A percentile compares a stretch with the other conserved stretches of the same genome.
These are phyloP conservation scores for Yponomeuta cagnagella DNA, from an alignment of 2,888 invertebrate genomes.

Conservation along the genomic window DNA sequence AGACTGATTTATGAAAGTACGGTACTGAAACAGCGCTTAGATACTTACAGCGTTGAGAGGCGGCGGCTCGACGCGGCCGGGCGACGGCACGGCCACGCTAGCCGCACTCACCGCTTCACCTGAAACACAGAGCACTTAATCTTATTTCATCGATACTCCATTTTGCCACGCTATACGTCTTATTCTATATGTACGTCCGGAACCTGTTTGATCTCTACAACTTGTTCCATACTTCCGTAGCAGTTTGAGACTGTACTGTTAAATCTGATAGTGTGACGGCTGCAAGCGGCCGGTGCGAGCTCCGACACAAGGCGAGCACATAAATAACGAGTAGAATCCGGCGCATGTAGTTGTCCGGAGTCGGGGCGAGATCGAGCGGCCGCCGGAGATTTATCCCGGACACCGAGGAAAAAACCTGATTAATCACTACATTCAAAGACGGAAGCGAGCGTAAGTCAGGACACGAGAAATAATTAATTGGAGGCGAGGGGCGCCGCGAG, in stretches of 20 bases:
- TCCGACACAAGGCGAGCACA: constrained; percentile 23
- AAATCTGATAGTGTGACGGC: too few species aligned
- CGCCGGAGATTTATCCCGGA: constrained; percentile 43
- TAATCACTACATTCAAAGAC: constrained; percentile 59
- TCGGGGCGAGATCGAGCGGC: constrained; percentile 25
- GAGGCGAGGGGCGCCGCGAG: constrained; percentile 20
- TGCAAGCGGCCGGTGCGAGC: background rate
- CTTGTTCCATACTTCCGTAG: too few species aligned
- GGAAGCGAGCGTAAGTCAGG: constrained; percentile 55
- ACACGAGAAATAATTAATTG: constrained; percentile 62
- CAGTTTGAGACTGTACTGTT: too few species aligned
- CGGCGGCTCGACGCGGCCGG: constrained; percentile 46
- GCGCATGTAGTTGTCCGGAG: constrained; percentile 20
- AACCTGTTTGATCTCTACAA: too few species aligned
- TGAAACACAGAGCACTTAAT: constrained; percentile 26
- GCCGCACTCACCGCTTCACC: constrained; percentile 49
- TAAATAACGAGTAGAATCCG: constrained; percentile 37
- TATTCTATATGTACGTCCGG: too few species aligned
- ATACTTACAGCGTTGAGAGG: constrained; percentile 46
- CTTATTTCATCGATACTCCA: background rate
- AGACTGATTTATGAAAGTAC: too few species aligned
- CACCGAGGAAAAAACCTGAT: constrained; percentile 51
- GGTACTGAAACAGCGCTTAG: background rate
- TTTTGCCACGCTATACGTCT: too few species aligned
- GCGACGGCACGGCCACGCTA: constrained; percentile 42